Evolutionary conservation across 1,140 invertebrate genomes (phyloP), one percentile per base, ranked within the genome.

Genomic region (Psix sp.): DNA sequence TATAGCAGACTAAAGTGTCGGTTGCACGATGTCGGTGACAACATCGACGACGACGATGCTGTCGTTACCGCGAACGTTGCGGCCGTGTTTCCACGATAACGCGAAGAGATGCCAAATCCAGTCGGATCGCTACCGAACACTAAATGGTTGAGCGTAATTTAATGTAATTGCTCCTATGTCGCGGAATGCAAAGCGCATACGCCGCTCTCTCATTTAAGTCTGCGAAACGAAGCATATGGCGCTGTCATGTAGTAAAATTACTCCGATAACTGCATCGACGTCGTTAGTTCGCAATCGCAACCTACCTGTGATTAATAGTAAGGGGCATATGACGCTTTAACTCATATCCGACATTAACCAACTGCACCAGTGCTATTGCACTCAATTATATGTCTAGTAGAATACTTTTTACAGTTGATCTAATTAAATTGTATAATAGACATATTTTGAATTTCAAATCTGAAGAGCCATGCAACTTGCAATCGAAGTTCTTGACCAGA

Each of bases 1-100:
- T 76, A 76, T 76, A 49, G 74, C 68, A 70, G 70, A 68, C 74
- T 65, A 73, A 76, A 76, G 68, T 73, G 63, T 73, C 63, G 63
- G 46, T 73, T 73, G 74, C 74, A 76, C 42, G 56, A 51, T 62
- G 51, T 29, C 49, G 62, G 40, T 49, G 49, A 71, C 62, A 65
- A n/a, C n/a, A n/a, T n/a, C n/a, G n/a, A 65, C 60, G 65, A 66
- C 57, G 60, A 54, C 70, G 65, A 57, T 51, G 63, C 62, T 68
- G 74, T 62, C 60, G 67, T 66, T 60, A 66, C 54, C 60, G 67
- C 59, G 59, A 73, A 68, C 62, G 68, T 57, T 73, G 68, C 49
- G 59, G 63, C 63, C 52, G 63, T 49, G 63, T 68, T 73, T 68
- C 57, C 48, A 56, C 60, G 66, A 66, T 70, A 75, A 70, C 56